Conservation (phyloP, 1,140 invertebrate genomes). For the Eumaeus atala region DNA sequence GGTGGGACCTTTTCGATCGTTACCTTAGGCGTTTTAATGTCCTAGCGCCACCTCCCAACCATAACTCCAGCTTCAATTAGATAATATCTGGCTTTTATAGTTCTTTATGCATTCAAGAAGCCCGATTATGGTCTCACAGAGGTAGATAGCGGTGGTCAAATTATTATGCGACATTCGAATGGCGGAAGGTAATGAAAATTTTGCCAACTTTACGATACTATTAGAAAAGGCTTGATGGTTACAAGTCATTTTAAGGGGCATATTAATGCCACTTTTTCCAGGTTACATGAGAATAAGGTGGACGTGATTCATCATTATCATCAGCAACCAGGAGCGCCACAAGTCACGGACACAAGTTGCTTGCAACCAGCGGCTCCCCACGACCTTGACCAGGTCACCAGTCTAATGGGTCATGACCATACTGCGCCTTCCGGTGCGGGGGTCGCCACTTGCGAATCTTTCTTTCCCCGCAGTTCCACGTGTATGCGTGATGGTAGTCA, state of each 20-base stretch:
- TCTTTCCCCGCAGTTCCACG: too few relatives aligned
- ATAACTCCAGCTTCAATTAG: constrained; percentile 68
- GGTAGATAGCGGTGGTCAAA: constrained; percentile 62
- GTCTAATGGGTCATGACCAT: too few relatives aligned
- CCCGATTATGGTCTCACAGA: constrained; percentile 58
- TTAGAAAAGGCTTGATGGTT: too few relatives aligned
- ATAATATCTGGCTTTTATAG: constrained; percentile 72
- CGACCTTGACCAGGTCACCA: too few relatives aligned
- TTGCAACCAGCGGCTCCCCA: too few relatives aligned
- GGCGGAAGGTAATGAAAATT: constrained; percentile 59
- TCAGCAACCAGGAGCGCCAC: too few relatives aligned
- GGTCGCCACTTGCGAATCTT: too few relatives aligned
- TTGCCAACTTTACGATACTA: constrained; percentile 21
- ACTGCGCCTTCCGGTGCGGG: too few relatives aligned
- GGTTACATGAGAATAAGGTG: too few relatives aligned
- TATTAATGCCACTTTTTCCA: background rate
- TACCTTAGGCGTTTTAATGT: constrained; percentile 63
- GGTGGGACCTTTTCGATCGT: constrained; percentile 53
- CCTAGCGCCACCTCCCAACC: constrained; percentile 32
- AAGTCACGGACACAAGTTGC: too few relatives aligned
- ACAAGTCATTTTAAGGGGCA: constrained; percentile 4
- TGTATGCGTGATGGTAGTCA: too few relatives aligned
- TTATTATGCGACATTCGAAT: constrained; percentile 51
- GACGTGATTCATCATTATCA: too few relatives aligned
- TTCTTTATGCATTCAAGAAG: constrained; percentile 68